Conservation (phyloP, 2,113 vertebrate genomes). For the Colinus virginianus region DNA sequence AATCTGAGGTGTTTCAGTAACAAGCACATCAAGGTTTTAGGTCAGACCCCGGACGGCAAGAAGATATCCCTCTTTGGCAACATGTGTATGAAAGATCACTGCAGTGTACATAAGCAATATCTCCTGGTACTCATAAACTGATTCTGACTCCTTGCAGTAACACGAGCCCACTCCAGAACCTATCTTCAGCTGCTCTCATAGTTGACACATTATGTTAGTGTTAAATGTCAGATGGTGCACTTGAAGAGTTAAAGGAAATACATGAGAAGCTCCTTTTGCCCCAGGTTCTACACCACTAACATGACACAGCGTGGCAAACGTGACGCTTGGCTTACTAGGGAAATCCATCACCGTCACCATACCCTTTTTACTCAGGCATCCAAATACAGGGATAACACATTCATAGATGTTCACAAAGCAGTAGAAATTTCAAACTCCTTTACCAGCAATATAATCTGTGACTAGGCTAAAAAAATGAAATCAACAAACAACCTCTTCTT, state of each 20-base stretch:
- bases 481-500: constrained; percentile 40
- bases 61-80: background rate
- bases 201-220: background rate
- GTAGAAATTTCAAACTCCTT: constrained; percentile 28
- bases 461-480: constrained; percentile 34
- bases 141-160: background rate
- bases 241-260: background rate
- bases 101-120: background rate
- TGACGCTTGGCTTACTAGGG: background rate
- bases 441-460: constrained; percentile 31
- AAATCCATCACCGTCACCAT: background rate
- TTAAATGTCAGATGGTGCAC: background rate
- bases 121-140: background rate
- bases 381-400: background rate
- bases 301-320: background rate
- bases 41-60: background rate
- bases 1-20: background rate
- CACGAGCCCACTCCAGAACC: background rate
- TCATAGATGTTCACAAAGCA: background rate
- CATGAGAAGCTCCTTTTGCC: constrained; percentile 1
- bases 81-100: background rate
- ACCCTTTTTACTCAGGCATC: background rate
- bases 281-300: background rate
- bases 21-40: background rate
- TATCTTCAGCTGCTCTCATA: background rate